phyloP scores from a whole-genome alignment of 35 echinoderm and acorn worm species.

The Patiria miniata region DNA sequence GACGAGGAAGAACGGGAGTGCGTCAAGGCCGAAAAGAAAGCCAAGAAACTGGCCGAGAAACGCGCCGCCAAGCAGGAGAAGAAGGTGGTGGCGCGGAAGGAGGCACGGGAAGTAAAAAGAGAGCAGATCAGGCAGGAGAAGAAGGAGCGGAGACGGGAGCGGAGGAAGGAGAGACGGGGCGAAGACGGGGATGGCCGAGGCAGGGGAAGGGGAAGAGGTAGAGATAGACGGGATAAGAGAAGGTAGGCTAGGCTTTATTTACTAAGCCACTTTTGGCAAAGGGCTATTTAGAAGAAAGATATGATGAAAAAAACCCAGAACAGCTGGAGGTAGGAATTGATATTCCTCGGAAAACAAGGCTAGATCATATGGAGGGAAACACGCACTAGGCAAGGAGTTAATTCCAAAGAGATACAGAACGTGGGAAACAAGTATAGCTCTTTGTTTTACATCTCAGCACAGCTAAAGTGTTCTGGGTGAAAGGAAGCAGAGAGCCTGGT shows the following conservation, averaged over 20 bases:
- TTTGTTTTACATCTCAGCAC: no score
- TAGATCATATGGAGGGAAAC: no score
- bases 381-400: no score
- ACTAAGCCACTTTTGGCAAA: not conserved
- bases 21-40: conserved; percentile 43
- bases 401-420: no score
- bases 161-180: conserved; percentile 8
- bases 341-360: no score
- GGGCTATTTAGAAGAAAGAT: not conserved
- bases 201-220: not conserved
- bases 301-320: no score
- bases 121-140: conserved; percentile 47
- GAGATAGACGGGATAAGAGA: conserved; percentile 23
- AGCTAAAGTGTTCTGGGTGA: no score
- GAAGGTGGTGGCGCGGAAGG: conserved; percentile 53
- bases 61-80: conserved; percentile 30
- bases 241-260: not conserved
- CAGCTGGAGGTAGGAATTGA: no score
- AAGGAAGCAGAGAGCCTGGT: no score
- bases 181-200: conserved; percentile 29
- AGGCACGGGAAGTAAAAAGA: conserved; percentile 45
- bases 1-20: conserved; percentile 30
- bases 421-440: no score
- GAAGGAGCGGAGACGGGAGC: conserved; percentile 18
- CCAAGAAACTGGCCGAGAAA: conserved; percentile 14